Percentiles rank a stretch among this genome's conserved stretches.
phyloP scores from a whole-genome alignment of 2,113 vertebrate species.

The Egretta garzetta region DNA sequence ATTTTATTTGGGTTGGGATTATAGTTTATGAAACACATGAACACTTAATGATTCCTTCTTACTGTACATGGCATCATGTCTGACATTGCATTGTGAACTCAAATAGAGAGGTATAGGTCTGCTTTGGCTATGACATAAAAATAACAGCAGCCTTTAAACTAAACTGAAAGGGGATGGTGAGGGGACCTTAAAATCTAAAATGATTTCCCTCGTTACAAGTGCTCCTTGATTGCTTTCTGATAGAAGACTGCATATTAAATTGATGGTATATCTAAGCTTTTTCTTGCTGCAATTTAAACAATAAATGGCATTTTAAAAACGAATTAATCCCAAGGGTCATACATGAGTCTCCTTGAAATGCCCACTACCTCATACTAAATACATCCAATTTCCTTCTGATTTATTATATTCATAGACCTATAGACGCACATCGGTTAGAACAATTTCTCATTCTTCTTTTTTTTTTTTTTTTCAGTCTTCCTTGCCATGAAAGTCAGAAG shows the following conservation, averaged over 20 bases:
- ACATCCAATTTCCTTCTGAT: not conserved
- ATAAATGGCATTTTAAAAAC: not conserved
- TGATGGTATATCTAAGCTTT: not conserved
- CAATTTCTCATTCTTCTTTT: not conserved
- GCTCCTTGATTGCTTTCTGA: not conserved
- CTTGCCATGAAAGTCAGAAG: not conserved
- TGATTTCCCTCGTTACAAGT: not conserved
- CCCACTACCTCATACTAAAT: not conserved
- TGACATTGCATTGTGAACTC: not conserved
- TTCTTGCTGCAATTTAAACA: not conserved
- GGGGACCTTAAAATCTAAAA: not conserved
- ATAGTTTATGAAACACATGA: not conserved
- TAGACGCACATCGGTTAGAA: not conserved
- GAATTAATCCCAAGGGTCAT: not conserved
- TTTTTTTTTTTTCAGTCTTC: not conserved
- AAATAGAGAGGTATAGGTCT: not conserved
- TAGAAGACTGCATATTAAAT: not conserved
- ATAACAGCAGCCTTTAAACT: not conserved
- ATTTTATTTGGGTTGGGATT: not conserved
- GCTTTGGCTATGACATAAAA: not conserved
- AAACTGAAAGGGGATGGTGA: not conserved
- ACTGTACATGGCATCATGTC: not conserved
- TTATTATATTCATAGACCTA: conserved; percentile 4
- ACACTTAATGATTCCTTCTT: not conserved
- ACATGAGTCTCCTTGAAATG: conserved; percentile 1